Base-by-base conservation (phyloP, 2,797 vertebrate genomes). In the Erithacus rubecula region DNA sequence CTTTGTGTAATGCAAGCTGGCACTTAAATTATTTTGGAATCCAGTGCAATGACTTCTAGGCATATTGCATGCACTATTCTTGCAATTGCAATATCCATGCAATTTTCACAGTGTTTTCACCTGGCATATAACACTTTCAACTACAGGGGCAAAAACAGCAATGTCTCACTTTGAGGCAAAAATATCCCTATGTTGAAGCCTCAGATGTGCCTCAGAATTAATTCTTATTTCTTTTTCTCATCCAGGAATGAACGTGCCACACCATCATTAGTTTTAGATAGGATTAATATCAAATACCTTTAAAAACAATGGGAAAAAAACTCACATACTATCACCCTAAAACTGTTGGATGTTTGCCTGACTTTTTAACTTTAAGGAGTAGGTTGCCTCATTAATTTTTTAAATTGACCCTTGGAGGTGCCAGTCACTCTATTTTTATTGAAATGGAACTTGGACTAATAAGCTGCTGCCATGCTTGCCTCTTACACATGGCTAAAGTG, bases 261-360 rank as follows among this genome's bases (percentile, higher is more conserved):
- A 21, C 5, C 22, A 52, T 6, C 5, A 17, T 15, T 55, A 10
- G 6, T 63, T 81, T 32, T 53, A 67, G 30, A 46, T 36, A 5
- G 12, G 41, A 78, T 74, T 51, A 8, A n/a, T 62, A 65, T 17
- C 2, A 71, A 86, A 47, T 34, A n/a, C 53, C 9, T 49, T 69
- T 47, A 15, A 62, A 87, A 65, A 32, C 11, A 58, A 6, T 11
- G 15, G 15, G 26, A 8, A 47, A 63, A 51, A 22, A 1, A 1
- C 16, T 12, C 12, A 27, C 1, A 0, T n/a, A 20, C 18, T 83
- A 15, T 55, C 3, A 11, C 15, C 7, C 21, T 43, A 11, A n/a
- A 22, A 37, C 23, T 32, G 6, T 15, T 29, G 20, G 29, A 52
- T 72, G 10, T 41, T 58, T 64, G 23, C 11, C 30, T 83, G 37